phyloP scores from a whole-genome alignment of 1,140 invertebrate genomes.

The Mizuhopecten yessoensis region DNA sequence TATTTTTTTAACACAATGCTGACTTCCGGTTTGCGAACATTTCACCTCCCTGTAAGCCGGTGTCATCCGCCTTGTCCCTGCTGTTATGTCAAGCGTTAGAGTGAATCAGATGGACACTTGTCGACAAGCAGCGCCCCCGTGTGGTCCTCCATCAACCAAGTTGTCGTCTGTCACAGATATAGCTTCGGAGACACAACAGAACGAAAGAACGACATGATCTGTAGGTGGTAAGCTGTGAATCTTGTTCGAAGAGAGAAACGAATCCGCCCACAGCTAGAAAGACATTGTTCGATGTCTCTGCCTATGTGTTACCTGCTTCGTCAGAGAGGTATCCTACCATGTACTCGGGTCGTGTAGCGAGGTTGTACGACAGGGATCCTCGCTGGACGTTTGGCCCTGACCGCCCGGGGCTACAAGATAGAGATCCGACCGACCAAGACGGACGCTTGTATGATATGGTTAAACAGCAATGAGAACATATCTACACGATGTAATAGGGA shows the following conservation, averaged over 20 bases:
- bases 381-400: not conserved
- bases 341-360: not conserved
- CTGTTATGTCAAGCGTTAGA: slow-evolving; percentile 15
- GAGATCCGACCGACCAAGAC: not conserved
- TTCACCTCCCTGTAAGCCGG: not conserved
- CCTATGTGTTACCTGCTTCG: not conserved
- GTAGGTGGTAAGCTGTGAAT: slow-evolving; percentile 3
- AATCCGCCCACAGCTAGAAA: not conserved
- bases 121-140: slow-evolving; percentile 21
- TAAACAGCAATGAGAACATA: too few relatives aligned
- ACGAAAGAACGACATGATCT: not conserved
- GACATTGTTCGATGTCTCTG: not conserved
- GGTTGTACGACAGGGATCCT: not conserved
- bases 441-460: not conserved
- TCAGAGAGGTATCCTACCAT: not conserved
- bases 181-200: not conserved
- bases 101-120: slow-evolving; percentile 5
- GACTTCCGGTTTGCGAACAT: slow-evolving; percentile 2
- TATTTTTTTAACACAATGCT: not conserved
- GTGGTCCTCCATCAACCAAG: not conserved
- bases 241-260: not conserved
- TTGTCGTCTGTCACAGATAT: not conserved
- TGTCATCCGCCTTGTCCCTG: not conserved
- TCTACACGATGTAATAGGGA: too few relatives aligned
- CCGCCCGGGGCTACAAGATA: not conserved